Base-by-base conservation (phyloP, 2,888 invertebrate genomes). In the Prenolepis imparis region DNA sequence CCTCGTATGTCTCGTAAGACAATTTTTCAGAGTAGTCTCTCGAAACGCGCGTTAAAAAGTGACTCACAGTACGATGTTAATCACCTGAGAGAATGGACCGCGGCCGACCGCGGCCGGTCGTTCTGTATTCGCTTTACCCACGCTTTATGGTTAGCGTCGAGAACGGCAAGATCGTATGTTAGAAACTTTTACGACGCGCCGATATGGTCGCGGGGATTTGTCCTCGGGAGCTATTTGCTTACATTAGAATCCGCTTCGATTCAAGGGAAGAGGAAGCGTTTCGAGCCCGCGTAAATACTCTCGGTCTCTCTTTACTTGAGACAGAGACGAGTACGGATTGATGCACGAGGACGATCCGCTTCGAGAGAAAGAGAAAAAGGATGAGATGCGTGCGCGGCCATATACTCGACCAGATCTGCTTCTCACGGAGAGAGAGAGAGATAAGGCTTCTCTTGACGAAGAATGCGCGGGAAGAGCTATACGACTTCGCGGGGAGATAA, bases 141-240 rank as follows among this genome's bases (percentile, higher is more conserved):
- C 86, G 84, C 83, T 89, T 89, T 89, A 90, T 86, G 89, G 91
- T 80, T 75, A 81, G 78, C 59, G 68, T 67, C 66, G 77, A 48
- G 80, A 73, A 74, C 84, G 81, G 82, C 88, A 87, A 82, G 89
- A 86, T 90, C 91, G 89, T 92, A 89, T 89, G 88, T 92, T 90
- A 89, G 64, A 48, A 83, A 85, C 81, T 90, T 92, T 92, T 91
- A 74, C 81, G 84, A 1, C 18, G 18, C 57, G 57, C 85, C 83
- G 87, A 92, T 92, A 92, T 87, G 92, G 92, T 82, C 80, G 87
- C 77, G 85, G 85, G 85, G 91, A 93, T 93, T 93, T 93, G 93
- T 93, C 93, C 77, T 91, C 88, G 72, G 83, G 68, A 84, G 89
- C 91, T 91, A 92, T 92, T 92, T 92, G 92, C 92, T 92, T 91